phyloP scores from a whole-genome alignment of 2,888 invertebrate species.

The Maniola hyperantus region DNA sequence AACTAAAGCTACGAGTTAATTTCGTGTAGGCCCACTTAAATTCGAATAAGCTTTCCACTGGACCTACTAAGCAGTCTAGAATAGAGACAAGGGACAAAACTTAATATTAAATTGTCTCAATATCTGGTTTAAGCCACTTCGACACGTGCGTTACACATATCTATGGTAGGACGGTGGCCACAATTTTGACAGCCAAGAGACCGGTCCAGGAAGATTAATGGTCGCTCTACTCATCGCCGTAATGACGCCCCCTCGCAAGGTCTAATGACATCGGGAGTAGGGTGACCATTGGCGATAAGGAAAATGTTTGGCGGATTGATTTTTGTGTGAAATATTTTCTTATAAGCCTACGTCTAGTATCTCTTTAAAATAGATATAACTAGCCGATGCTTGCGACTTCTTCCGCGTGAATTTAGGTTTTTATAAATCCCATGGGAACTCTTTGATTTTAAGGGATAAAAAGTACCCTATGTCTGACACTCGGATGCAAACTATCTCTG shows the following conservation, averaged over 20 bases:
- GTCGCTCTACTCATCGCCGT: constrained; percentile 78
- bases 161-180: constrained; percentile 69
- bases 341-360: neutral
- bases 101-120: neutral
- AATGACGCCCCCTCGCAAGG: constrained; percentile 76
- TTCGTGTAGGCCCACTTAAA: too few species aligned
- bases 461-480: too few species aligned
- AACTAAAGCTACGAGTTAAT: too few species aligned
- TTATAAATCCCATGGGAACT: too few species aligned
- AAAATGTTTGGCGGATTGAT: constrained; percentile 13
- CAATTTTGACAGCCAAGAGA: constrained; percentile 79
- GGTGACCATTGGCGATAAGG: constrained; percentile 46
- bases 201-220: constrained; percentile 79
- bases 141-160: constrained; percentile 48
- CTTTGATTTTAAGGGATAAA: too few species aligned
- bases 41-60: too few species aligned
- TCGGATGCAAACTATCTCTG: too few species aligned
- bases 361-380: too few species aligned
- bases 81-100: neutral
- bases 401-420: too few species aligned
- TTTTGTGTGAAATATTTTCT: neutral
- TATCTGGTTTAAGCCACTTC: constrained; percentile 20
- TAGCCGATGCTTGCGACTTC: too few species aligned
- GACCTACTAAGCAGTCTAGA: too few species aligned
- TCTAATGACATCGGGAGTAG: constrained; percentile 78